Evolutionary conservation across 2,888 invertebrate species (phyloP).

Genomic region (Drosophila antonietae): DNA sequence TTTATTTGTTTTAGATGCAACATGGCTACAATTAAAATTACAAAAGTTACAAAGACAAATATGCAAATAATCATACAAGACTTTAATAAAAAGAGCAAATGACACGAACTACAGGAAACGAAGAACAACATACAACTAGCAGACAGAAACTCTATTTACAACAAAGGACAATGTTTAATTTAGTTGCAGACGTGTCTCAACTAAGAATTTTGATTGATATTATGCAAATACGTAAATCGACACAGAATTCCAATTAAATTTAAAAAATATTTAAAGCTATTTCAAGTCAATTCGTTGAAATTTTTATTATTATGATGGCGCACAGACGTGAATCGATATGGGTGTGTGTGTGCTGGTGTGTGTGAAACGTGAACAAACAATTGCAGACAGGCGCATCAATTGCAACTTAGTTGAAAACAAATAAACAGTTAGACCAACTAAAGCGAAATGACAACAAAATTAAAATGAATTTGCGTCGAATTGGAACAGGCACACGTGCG

Average conservation of each 20-base stretch:
- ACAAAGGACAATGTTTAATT: neutral
- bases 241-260: slow-evolving; percentile 10
- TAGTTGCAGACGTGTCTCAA: neutral
- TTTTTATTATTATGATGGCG: neutral
- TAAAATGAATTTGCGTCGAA: slow-evolving; percentile 28
- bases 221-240: slow-evolving; percentile 19
- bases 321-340: neutral
- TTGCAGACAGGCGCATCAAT: slow-evolving; percentile 1
- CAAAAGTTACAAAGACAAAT: slow-evolving; percentile 8
- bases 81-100: slow-evolving; percentile 10
- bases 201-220: slow-evolving; percentile 19
- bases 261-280: slow-evolving; percentile 7
- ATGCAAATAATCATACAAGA: slow-evolving; percentile 16
- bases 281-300: slow-evolving; percentile 12
- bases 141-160: neutral
- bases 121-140: neutral
- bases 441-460: slow-evolving; percentile 25
- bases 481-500: slow-evolving; percentile 26
- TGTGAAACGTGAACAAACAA: slow-evolving; percentile 34
- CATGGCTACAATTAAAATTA: slow-evolving; percentile 15
- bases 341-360: slow-evolving; percentile 19
- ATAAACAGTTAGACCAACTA: slow-evolving; percentile 26
- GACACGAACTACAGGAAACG: neutral
- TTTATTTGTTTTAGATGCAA: slow-evolving; percentile 12
- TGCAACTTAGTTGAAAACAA: slow-evolving; percentile 35